Conservation (phyloP, 2,113 vertebrate genomes). For the Pterophyllum scalare region DNA sequence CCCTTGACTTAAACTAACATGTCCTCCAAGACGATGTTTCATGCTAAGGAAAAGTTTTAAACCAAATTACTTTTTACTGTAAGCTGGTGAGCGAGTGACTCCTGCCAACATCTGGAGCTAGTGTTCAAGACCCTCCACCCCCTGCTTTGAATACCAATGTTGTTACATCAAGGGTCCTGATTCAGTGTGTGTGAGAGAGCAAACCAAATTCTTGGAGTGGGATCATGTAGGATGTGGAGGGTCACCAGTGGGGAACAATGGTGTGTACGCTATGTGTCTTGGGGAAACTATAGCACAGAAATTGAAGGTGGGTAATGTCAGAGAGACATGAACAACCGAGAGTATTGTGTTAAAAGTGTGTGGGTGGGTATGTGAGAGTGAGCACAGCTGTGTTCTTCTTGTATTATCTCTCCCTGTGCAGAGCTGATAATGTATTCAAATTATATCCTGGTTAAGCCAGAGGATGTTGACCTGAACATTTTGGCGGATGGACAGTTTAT, state of each 20-base stretch:
- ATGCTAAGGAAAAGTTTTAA: not conserved
- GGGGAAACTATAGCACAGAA: slow-evolving; percentile 19
- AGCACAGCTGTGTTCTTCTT: slow-evolving; percentile 54
- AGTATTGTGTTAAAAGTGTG: slow-evolving; percentile 34
- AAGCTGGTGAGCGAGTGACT: not conserved
- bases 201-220: slow-evolving; percentile 51
- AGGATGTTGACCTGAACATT: slow-evolving; percentile 13
- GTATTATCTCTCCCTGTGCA: slow-evolving; percentile 44
- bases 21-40: not conserved
- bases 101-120: slow-evolving; percentile 69
- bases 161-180: slow-evolving; percentile 67
- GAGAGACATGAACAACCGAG: slow-evolving; percentile 28
- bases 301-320: slow-evolving; percentile 30
- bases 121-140: slow-evolving; percentile 38
- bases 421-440: slow-evolving; percentile 48
- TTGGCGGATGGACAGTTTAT: not conserved
- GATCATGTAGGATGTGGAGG: slow-evolving; percentile 39
- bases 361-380: slow-evolving; percentile 43
- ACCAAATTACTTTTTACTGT: not conserved
- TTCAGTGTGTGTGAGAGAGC: slow-evolving; percentile 30
- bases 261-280: slow-evolving; percentile 1
- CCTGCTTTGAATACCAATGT: slow-evolving; percentile 67
- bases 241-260: slow-evolving; percentile 16
- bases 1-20: not conserved
- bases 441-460: slow-evolving; percentile 6